A percentile compares a stretch with the other conserved stretches of the same genome.
Conservation (phyloP, 2,888 invertebrate genomes). For the Drosophila koepferae region DNA sequence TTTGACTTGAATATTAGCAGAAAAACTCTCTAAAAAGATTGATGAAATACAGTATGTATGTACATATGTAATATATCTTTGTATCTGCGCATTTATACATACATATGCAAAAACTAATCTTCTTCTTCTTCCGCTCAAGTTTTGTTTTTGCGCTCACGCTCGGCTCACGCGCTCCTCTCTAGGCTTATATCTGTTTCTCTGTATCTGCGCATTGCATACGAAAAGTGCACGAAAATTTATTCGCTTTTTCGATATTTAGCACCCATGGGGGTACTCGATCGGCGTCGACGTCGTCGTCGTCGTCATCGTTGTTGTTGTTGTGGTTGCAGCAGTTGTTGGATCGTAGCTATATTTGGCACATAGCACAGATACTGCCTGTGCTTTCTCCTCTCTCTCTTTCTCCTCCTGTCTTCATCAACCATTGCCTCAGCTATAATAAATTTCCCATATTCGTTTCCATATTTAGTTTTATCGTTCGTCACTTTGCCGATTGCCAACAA, state of each 20-base stretch:
- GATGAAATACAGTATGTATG: too few species aligned
- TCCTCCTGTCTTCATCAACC: not conserved
- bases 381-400: not conserved
- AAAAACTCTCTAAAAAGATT: too few species aligned
- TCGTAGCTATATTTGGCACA: constrained; percentile 59
- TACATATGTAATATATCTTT: too few species aligned
- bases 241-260: constrained; percentile 74
- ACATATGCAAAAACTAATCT: not conserved
- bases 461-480: constrained; percentile 44
- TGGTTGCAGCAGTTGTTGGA: constrained; percentile 26
- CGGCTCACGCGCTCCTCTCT: constrained; percentile 40
- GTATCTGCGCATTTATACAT: not conserved
- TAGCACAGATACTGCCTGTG: constrained; percentile 8
- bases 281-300: not conserved
- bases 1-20: too few species aligned
- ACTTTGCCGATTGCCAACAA: constrained; percentile 28
- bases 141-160: not conserved
- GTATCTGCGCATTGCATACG: constrained; percentile 55
- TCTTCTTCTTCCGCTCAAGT: not conserved
- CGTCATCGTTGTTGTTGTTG: constrained; percentile 16
- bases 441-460: constrained; percentile 56
- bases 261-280: constrained; percentile 73
- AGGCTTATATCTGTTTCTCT: constrained; percentile 17
- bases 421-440: constrained; percentile 4
- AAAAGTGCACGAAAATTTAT: constrained; percentile 69